Evolutionary conservation across 2,888 invertebrate species (phyloP).

Genomic region (Adelognathus sp.): DNA sequence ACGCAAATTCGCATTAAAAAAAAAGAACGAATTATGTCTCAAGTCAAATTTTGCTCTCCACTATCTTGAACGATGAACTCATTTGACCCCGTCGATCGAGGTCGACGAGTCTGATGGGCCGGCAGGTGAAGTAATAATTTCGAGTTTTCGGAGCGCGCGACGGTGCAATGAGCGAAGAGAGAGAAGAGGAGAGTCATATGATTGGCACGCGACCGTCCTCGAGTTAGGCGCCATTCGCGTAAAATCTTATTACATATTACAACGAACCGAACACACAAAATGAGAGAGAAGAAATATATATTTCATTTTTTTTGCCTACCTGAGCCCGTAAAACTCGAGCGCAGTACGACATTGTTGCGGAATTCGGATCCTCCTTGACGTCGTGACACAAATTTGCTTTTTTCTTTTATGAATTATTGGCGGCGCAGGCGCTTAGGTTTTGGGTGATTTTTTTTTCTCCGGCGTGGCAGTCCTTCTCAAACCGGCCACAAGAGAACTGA

Average conservation of each 20-base stretch:
- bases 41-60: neutral
- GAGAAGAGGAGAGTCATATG: slow-evolving; percentile 6
- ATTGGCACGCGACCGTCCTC: slow-evolving; percentile 34
- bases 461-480: slow-evolving; percentile 80
- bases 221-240: slow-evolving; percentile 21
- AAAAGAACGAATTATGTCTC: neutral
- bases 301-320: slow-evolving; percentile 81
- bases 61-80: slow-evolving; percentile 16
- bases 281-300: neutral
- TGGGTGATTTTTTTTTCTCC: slow-evolving; percentile 53
- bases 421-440: slow-evolving; percentile 50
- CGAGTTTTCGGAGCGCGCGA: slow-evolving; percentile 1
- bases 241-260: neutral
- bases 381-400: slow-evolving; percentile 56
- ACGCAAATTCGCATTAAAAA: neutral
- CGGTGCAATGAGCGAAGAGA: neutral
- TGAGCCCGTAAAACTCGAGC: slow-evolving; percentile 90
- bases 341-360: slow-evolving; percentile 88
- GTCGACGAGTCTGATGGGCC: slow-evolving; percentile 47
- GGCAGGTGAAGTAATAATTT: slow-evolving; percentile 44
- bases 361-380: slow-evolving; percentile 61
- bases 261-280: neutral
- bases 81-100: slow-evolving; percentile 61
- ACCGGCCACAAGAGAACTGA: slow-evolving; percentile 81
- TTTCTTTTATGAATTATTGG: neutral